Conservation (phyloP, 1,140 invertebrate genomes). For the Magallana gigas region DNA sequence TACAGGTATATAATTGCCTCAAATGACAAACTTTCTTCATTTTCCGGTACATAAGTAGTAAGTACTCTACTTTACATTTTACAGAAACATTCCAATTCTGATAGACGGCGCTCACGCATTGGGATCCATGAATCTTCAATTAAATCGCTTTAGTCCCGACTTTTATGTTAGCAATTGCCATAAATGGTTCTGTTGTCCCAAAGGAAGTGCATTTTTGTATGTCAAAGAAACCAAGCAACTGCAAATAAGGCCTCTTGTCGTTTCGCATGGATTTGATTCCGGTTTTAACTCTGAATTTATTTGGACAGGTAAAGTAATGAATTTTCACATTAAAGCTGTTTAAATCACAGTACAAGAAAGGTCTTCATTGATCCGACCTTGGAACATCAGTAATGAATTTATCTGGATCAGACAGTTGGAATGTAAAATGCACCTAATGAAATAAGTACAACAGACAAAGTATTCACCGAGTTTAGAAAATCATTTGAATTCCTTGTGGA, state of each 20-base stretch:
- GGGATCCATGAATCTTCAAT: constrained; percentile 67
- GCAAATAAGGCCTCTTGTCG: constrained; percentile 68
- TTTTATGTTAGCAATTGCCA: constrained; percentile 78
- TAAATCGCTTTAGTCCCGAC: constrained; percentile 70
- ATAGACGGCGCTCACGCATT: constrained; percentile 78
- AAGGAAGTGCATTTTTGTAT: constrained; percentile 77
- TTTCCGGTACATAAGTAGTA: too few relatives aligned
- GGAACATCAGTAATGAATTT: too few relatives aligned
- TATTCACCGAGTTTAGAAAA: too few relatives aligned
- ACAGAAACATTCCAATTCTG: constrained; percentile 72
- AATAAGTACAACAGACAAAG: too few relatives aligned
- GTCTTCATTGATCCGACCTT: too few relatives aligned
- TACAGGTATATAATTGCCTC: too few relatives aligned
- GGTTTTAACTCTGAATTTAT: constrained; percentile 78
- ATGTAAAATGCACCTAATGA: too few relatives aligned
- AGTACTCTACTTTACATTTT: constrained; percentile 38
- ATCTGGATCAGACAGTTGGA: too few relatives aligned
- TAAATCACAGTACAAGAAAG: too few relatives aligned
- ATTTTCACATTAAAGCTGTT: too few relatives aligned
- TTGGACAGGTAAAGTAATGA: constrained; percentile 73
- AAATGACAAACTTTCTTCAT: too few relatives aligned
- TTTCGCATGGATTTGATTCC: constrained; percentile 77
- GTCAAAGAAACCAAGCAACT: constrained; percentile 68
- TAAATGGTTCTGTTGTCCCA: constrained; percentile 78
- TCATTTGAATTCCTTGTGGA: too few relatives aligned